These are phyloP conservation scores for Anguilla pacifica DNA, from an alignment of 2,797 vertebrate genomes.

Conservation along the genomic window DNA sequence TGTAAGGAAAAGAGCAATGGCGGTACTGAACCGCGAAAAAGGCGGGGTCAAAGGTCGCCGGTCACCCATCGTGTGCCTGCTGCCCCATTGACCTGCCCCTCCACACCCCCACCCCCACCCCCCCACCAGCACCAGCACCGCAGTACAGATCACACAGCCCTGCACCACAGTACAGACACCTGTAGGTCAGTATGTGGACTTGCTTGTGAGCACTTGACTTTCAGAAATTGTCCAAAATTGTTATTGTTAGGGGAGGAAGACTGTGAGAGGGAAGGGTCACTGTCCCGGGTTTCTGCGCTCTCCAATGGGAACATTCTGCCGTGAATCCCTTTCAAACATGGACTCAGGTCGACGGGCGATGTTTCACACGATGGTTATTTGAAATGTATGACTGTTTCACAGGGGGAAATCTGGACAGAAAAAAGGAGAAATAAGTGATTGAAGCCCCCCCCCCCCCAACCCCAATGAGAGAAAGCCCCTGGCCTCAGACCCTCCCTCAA, in stretches of 20 bases:
- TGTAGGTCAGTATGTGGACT: neutral
- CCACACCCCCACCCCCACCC: neutral
- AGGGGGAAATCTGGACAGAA: neutral
- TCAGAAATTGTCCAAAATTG: neutral
- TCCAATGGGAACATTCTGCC: neutral
- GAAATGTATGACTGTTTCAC: neutral
- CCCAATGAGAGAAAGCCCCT: neutral
- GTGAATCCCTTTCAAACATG: neutral
- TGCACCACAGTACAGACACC: neutral
- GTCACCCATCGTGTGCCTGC: constrained; percentile 67
- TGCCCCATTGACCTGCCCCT: constrained; percentile 55
- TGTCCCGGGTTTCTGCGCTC: neutral
- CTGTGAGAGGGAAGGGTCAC: neutral
- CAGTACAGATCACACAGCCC: neutral
- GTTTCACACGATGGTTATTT: neutral
- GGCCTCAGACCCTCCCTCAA: constrained; percentile 28
- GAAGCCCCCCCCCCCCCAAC: neutral
- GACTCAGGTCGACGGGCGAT: neutral
- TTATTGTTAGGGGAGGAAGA: neutral
- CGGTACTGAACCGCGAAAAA: constrained; percentile 60
- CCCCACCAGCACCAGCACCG: neutral
- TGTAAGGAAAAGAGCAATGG: constrained; percentile 47
- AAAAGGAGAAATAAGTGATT: neutral
- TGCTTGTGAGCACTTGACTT: neutral
- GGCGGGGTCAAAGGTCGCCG: constrained; percentile 53